Conservation (phyloP, 92 coral and sea anemone genomes). For the Meandrina meandrites region DNA sequence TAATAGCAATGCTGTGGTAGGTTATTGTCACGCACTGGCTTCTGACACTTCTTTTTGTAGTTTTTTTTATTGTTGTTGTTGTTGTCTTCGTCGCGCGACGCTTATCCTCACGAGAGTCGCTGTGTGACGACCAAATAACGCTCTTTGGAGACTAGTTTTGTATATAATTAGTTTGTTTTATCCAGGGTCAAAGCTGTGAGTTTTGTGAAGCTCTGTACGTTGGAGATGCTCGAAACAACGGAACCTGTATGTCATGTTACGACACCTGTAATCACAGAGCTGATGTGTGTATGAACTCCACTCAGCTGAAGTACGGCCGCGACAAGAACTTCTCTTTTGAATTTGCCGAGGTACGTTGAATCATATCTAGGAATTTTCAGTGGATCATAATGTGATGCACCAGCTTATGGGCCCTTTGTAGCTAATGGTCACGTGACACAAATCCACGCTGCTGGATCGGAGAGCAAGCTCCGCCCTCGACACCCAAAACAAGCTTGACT, state of each 20-base stretch:
- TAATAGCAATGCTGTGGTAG: conserved; percentile 78
- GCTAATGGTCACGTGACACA: too few species aligned
- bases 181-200: conserved; percentile 84
- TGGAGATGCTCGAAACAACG: conserved; percentile 80
- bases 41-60: neutral
- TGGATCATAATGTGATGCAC: neutral
- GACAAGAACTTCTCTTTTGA: conserved; percentile 52
- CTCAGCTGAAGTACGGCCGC: conserved; percentile 41
- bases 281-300: conserved; percentile 69
- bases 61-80: too few species aligned
- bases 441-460: too few species aligned
- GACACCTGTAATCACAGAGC: conserved; percentile 77
- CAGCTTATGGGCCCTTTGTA: too few species aligned
- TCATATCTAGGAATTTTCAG: too few species aligned
- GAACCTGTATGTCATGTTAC: conserved; percentile 79
- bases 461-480: too few species aligned
- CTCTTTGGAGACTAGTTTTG: neutral
- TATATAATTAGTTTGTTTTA: neutral
- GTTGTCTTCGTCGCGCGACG: neutral
- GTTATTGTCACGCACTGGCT: conserved; percentile 12
- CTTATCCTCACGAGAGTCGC: neutral
- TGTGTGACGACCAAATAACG: neutral
- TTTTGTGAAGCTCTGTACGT: conserved; percentile 88
- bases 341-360: conserved; percentile 53
- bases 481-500: too few species aligned